Conservation (phyloP, 2,113 vertebrate genomes). For the Oryzias javanicus region DNA sequence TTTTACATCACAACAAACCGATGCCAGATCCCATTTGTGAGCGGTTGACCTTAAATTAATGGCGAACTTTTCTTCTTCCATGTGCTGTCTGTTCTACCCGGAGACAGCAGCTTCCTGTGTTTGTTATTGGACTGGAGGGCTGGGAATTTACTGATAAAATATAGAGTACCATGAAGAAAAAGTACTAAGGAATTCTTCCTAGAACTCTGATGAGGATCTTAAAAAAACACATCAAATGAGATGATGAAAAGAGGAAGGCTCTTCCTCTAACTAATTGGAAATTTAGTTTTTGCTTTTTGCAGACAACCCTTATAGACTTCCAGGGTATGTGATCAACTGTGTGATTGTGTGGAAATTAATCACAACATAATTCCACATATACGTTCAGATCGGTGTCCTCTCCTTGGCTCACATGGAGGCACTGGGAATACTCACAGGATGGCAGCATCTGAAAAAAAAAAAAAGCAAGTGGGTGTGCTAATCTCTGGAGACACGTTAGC, state of each 20-base stretch:
- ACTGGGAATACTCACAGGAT: conserved; percentile 3
- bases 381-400: neutral
- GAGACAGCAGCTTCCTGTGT: conserved; percentile 73
- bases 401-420: neutral
- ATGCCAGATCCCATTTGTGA: conserved; percentile 20
- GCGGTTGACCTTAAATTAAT: conserved; percentile 4
- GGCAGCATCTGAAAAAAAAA: conserved; percentile 33
- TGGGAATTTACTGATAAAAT: conserved; percentile 47
- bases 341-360: neutral
- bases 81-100: conserved; percentile 43
- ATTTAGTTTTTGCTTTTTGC: no score
- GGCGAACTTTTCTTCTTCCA: conserved; percentile 28
- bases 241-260: neutral
- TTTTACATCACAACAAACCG: conserved; percentile 11
- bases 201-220: conserved; percentile 3
- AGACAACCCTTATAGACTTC: neutral
- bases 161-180: conserved; percentile 32
- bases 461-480: conserved; percentile 52
- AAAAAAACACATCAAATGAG: neutral
- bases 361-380: conserved; percentile 1
- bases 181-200: conserved; percentile 16
- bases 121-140: conserved; percentile 69
- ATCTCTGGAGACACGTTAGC: conserved; percentile 53
- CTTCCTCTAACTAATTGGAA: neutral
- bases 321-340: conserved; percentile 36